Percentiles rank a stretch among this genome's conserved stretches.
phyloP scores from a whole-genome alignment of 2,113 vertebrate species.

The Eonycteris spelaea region DNA sequence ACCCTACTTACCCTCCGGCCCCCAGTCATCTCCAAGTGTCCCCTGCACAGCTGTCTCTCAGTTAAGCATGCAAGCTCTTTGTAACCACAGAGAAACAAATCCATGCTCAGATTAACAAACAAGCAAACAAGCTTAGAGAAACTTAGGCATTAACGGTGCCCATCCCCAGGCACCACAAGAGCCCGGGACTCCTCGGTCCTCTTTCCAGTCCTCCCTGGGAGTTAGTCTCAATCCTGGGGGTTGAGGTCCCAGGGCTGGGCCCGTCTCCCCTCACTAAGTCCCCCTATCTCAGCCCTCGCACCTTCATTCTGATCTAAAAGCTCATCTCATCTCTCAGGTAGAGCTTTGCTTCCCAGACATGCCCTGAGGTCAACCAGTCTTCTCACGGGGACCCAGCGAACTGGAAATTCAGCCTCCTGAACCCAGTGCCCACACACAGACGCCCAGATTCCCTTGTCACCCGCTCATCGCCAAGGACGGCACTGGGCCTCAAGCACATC shows the following conservation, averaged over 20 bases:
- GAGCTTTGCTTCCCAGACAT: background rate
- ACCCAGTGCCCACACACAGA: background rate
- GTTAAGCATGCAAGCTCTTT: background rate
- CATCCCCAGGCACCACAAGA: accelerated
- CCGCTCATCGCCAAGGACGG: background rate
- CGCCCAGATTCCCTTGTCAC: background rate
- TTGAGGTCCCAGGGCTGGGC: background rate
- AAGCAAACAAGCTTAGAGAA: background rate
- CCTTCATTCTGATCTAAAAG: background rate
- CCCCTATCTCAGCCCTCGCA: background rate
- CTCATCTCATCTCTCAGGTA: background rate
- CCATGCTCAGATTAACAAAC: background rate
- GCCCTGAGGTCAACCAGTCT: background rate
- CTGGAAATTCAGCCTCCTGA: background rate
- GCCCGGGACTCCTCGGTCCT: too few relatives aligned
- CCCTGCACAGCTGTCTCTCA: background rate
- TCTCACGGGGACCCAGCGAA: too few relatives aligned
- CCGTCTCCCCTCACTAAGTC: too few relatives aligned
- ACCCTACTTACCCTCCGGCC: background rate
- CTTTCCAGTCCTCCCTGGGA: background rate
- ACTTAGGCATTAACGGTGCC: background rate
- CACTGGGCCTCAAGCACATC: background rate
- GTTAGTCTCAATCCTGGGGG: background rate
- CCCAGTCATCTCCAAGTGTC: background rate
- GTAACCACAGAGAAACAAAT: background rate